Evolutionary conservation across 2,888 invertebrate genomes (phyloP).

Genomic region (Thalpophila matura): DNA sequence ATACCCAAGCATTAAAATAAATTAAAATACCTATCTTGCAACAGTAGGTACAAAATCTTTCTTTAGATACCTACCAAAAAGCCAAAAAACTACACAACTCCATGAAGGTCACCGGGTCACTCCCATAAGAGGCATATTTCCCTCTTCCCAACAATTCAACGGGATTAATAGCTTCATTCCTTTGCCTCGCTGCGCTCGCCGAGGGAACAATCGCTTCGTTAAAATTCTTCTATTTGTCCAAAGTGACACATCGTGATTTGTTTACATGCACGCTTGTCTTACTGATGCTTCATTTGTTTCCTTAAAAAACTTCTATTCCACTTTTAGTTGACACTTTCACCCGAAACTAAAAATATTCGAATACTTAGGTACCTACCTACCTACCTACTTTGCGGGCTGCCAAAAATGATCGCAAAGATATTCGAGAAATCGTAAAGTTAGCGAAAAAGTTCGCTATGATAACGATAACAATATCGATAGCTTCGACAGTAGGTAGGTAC

Average conservation of each 20-base stretch:
- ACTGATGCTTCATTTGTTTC: conserved; percentile 59
- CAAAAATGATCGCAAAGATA: too few species aligned
- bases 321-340: conserved; percentile 54
- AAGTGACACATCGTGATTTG: conserved; percentile 84
- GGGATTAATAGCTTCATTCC: conserved; percentile 48
- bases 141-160: conserved; percentile 16
- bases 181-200: conserved; percentile 58
- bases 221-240: conserved; percentile 86
- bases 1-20: not conserved
- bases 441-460: too few species aligned
- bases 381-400: too few species aligned
- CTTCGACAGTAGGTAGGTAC: too few species aligned
- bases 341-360: conserved; percentile 24
- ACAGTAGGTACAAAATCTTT: too few species aligned
- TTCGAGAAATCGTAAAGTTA: too few species aligned
- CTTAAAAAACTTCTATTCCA: conserved; percentile 52
- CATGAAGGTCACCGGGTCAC: conserved; percentile 59
- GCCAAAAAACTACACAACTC: conserved; percentile 26
- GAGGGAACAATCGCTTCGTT: conserved; percentile 81
- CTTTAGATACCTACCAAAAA: conserved; percentile 23
- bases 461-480: too few species aligned
- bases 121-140: conserved; percentile 54
- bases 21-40: not conserved
- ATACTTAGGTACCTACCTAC: not conserved
- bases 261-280: conserved; percentile 74